Base-by-base conservation (phyloP, 2,797 vertebrate genomes). In the Leptodactylus fallax region DNA sequence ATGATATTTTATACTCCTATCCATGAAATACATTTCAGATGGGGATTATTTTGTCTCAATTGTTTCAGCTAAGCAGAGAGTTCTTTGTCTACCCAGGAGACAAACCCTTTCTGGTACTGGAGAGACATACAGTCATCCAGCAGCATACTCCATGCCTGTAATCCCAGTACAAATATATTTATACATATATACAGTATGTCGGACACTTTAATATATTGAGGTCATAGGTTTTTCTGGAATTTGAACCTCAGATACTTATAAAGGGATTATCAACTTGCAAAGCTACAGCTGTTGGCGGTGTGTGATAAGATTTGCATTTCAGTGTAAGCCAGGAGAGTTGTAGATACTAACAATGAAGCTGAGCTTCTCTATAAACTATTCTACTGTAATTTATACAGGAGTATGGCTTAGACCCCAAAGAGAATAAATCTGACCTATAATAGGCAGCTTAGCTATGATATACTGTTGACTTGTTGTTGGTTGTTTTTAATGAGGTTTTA, bases 1-100 rank as follows among this genome's bases (percentile, higher is more conserved):
- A 56, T 83, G 74, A 53, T 16, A 85, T 74, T 83, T 79, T 69
- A 85, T 63, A 85, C 65, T 74, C 82, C 85, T 88, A 51, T 85
- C 67, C 55, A 80, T 80, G 77, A 85, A 85, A 85, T 49, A 74
- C 56, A 85, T 85, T 85, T 74, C 56, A 85, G 55, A 88, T 69
- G 55, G 53, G 63, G 74, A 85, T 88, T 80, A 72, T 84, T 88
- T 85, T 72, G 76, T 76, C 79, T 88, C 51, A 65, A 45, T 74
- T 85, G 82, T 85, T 85, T 85, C 72, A 72, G 74, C 76, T 88
- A 23, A 88, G 81, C 87, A 79, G 16, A 79, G 61, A 67, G n/a
- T 47, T 86, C 47, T 81, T 74, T 69, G 71, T 83, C 47, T 78
- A 8, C 60, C 56, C 49, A 80, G 21, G 71, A 78, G 86, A 87